Percentiles rank a stretch among this genome's conserved stretches.
These are phyloP conservation scores for Riparia riparia DNA, from an alignment of 2,113 vertebrate species.

Conservation along the genomic window DNA sequence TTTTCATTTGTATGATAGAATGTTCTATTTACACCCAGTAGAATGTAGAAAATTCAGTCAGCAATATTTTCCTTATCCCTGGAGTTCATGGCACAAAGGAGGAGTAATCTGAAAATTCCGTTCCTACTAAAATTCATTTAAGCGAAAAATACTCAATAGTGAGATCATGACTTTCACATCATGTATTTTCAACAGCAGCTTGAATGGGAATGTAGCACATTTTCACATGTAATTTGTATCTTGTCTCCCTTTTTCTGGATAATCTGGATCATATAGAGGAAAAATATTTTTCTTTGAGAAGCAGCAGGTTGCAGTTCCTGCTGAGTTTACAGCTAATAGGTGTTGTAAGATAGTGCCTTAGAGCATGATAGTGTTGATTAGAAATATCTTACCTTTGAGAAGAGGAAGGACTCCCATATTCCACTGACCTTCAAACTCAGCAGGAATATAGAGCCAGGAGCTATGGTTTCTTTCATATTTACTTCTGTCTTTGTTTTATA, in stretches of 20 bases:
- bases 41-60: background rate
- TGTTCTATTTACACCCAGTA: background rate
- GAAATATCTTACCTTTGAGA: background rate
- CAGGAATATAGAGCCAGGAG: background rate
- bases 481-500: background rate
- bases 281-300: background rate
- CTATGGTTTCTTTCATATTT: constrained; percentile 10
- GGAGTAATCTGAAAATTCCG: background rate
- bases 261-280: background rate
- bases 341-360: background rate
- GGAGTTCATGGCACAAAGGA: background rate
- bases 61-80: background rate
- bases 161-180: background rate
- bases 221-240: background rate
- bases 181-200: background rate
- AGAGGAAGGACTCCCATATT: background rate
- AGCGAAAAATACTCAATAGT: background rate
- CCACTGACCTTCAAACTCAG: background rate
- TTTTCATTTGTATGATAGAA: background rate
- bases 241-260: background rate
- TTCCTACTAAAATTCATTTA: constrained; percentile 1
- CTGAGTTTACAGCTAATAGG: constrained; percentile 23
- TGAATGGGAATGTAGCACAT: background rate
- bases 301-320: background rate
- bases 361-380: background rate